These are phyloP conservation scores for Zoroaster sp. DNA, from an alignment of 53 echinoderm and acorn worm species.

Conservation along the genomic window DNA sequence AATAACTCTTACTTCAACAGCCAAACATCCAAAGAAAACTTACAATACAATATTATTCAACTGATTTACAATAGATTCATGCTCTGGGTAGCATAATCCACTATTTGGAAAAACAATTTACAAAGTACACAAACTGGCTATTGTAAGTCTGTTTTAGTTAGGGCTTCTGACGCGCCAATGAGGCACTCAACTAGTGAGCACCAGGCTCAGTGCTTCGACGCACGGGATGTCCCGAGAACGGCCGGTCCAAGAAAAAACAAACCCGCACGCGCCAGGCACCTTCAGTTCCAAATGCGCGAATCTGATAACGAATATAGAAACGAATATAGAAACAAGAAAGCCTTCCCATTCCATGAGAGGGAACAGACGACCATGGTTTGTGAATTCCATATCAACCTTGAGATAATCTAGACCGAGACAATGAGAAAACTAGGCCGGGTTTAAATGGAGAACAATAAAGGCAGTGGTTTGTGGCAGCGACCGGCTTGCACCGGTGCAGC, in stretches of 20 bases:
- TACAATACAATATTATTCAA: background rate
- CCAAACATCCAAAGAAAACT: background rate
- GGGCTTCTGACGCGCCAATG: background rate
- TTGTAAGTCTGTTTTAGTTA: background rate
- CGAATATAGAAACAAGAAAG: background rate
- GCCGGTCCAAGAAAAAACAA: background rate
- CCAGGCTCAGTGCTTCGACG: background rate
- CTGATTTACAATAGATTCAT: background rate
- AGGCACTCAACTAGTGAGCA: background rate
- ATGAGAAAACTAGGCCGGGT: background rate
- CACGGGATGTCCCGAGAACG: background rate
- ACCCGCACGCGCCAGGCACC: slow-evolving; percentile 8
- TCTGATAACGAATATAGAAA: background rate
- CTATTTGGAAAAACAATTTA: background rate
- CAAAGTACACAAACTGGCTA: background rate
- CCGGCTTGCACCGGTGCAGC: background rate
- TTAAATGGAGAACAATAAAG: slow-evolving; percentile 14
- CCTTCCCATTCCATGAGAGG: background rate
- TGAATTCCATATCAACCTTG: background rate
- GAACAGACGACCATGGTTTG: background rate
- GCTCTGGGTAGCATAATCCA: background rate
- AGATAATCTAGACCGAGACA: background rate
- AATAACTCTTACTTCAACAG: too few species aligned
- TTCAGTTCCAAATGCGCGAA: background rate
- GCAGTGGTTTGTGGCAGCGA: background rate